Conservation (phyloP, 1,140 invertebrate genomes). For the Zaprionus kolodkinae region DNA sequence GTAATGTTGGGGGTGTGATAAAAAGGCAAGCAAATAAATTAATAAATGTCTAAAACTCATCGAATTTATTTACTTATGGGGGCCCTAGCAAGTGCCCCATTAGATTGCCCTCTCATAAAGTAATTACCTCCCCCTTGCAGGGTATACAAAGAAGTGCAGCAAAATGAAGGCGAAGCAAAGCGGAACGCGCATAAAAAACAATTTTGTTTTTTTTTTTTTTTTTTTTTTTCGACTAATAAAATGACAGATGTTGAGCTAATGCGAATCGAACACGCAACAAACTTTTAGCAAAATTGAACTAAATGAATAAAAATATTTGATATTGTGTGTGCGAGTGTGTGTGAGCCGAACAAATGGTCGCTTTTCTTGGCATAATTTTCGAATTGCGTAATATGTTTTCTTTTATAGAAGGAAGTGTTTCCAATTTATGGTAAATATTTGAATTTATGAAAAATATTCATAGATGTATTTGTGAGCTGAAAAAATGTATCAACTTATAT, state of each 20-base stretch:
- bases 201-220: slow-evolving; percentile 74
- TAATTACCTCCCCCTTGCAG: neutral
- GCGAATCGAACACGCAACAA: slow-evolving; percentile 67
- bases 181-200: slow-evolving; percentile 69
- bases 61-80: neutral
- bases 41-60: slow-evolving; percentile 19
- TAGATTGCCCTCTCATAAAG: neutral
- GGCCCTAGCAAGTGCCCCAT: no score
- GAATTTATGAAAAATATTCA: neutral
- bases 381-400: slow-evolving; percentile 13
- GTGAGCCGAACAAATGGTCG: slow-evolving; percentile 18
- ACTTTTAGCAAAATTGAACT: slow-evolving; percentile 74
- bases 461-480: neutral
- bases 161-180: slow-evolving; percentile 10
- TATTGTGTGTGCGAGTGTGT: neutral
- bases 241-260: slow-evolving; percentile 68
- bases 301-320: slow-evolving; percentile 17
- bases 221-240: slow-evolving; percentile 69
- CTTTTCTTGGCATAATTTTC: slow-evolving; percentile 12
- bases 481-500: neutral
- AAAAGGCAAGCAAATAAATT: slow-evolving; percentile 34
- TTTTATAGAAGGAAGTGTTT: neutral
- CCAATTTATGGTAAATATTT: neutral
- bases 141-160: neutral
- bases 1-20: slow-evolving; percentile 40